These are phyloP conservation scores for Monomorium pharaonis DNA, from an alignment of 1,140 invertebrate genomes.

Conservation along the genomic window DNA sequence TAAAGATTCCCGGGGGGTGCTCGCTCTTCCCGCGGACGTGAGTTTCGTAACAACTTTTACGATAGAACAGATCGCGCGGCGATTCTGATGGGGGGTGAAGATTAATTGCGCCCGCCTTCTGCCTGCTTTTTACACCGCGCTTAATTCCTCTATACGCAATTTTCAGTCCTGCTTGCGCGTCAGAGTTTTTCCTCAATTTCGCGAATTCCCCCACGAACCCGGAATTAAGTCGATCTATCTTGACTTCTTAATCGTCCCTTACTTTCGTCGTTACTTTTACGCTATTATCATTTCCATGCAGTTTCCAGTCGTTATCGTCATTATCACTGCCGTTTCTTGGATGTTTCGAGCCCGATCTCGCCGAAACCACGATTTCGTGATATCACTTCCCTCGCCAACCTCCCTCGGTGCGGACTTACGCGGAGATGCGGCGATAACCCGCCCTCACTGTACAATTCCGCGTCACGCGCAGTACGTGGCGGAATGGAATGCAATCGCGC, in stretches of 20 bases:
- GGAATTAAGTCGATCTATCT: neutral
- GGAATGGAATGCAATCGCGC: conserved; percentile 38
- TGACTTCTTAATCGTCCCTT: neutral
- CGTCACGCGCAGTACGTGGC: conserved; percentile 47
- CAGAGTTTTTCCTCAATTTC: neutral
- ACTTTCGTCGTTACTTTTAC: neutral
- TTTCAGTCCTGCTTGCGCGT: neutral
- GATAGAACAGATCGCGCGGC: neutral
- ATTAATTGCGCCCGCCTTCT: conserved; percentile 4
- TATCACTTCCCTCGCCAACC: neutral
- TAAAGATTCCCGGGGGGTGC: neutral
- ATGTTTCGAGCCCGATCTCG: neutral
- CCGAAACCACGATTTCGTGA: conserved; percentile 1
- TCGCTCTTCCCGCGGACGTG: neutral
- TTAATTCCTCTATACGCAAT: neutral
- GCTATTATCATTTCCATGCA: neutral
- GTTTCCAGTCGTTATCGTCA: neutral
- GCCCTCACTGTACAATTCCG: neutral
- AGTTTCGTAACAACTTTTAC: conserved; percentile 15
- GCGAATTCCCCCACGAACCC: neutral
- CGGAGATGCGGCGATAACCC: conserved; percentile 44
- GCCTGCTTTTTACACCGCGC: neutral
- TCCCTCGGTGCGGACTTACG: conserved; percentile 45
- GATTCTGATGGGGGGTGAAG: neutral
- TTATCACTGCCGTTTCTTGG: neutral